Percentiles rank a stretch among this genome's conserved stretches.
Evolutionary conservation across 1,140 invertebrate genomes (phyloP).

Genomic region (Heliconius hermathena): DNA sequence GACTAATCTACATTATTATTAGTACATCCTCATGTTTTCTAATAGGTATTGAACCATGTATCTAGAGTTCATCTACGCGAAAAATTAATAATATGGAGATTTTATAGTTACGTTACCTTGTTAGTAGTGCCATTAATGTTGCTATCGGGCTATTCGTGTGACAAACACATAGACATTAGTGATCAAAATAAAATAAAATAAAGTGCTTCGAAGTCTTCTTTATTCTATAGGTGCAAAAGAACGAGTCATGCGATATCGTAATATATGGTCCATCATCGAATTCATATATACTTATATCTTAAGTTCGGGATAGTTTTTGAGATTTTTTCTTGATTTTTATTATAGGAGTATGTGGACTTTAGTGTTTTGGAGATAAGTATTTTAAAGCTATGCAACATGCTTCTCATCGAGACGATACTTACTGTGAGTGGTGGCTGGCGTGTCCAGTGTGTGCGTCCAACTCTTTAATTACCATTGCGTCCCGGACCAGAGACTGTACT

Average conservation of each 20-base stretch:
- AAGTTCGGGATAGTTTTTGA: background rate
- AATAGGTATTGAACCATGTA: background rate
- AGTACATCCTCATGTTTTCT: background rate
- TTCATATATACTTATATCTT: background rate
- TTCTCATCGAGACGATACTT: slow-evolving; percentile 51
- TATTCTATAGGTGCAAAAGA: slow-evolving; percentile 37
- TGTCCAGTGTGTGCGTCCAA: slow-evolving; percentile 85
- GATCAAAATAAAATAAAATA: slow-evolving; percentile 61
- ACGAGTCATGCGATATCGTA: slow-evolving; percentile 34
- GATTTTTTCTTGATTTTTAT: slow-evolving; percentile 17
- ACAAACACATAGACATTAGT: slow-evolving; percentile 78
- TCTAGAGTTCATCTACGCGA: slow-evolving; percentile 46
- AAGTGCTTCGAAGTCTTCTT: slow-evolving; percentile 39
- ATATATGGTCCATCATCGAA: background rate
- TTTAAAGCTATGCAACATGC: slow-evolving; percentile 40
- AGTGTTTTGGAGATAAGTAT: slow-evolving; percentile 9
- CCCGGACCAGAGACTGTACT: slow-evolving; percentile 91
- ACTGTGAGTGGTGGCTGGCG: slow-evolving; percentile 72
- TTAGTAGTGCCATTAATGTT: slow-evolving; percentile 92
- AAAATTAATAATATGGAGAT: slow-evolving; percentile 55
- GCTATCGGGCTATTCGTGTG: slow-evolving; percentile 89
- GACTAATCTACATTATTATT: slow-evolving; percentile 26
- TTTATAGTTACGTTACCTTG: slow-evolving; percentile 88
- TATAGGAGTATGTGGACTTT: slow-evolving; percentile 13
- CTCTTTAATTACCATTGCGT: slow-evolving; percentile 90